phyloP scores from a whole-genome alignment of 1,140 invertebrate species.

The Papilio aristodemus region DNA sequence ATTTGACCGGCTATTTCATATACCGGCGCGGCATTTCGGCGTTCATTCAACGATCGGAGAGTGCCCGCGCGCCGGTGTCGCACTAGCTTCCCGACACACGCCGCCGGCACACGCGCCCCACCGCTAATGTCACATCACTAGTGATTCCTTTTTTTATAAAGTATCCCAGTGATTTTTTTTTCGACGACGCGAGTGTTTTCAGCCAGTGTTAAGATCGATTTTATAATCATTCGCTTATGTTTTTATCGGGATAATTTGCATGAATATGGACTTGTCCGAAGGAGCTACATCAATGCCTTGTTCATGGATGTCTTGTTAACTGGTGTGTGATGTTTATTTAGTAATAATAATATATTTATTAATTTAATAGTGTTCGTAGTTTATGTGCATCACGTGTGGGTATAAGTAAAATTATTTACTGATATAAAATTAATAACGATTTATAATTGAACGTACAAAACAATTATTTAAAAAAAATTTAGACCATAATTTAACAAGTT shows the following conservation, averaged over 20 bases:
- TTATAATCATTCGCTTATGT: constrained; percentile 39
- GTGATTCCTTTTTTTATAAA: constrained; percentile 34
- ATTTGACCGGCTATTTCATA: constrained; percentile 76
- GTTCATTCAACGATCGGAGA: constrained; percentile 74
- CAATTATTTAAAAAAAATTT: not conserved
- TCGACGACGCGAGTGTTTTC: constrained; percentile 51
- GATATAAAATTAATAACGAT: not conserved
- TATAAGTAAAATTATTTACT: constrained; percentile 12
- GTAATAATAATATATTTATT: no score
- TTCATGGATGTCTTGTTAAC: constrained; percentile 80
- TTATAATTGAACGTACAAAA: constrained; percentile 3
- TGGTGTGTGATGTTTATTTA: constrained; percentile 61
- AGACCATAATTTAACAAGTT: no score
- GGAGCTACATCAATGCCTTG: constrained; percentile 76
- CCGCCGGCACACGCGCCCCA: constrained; percentile 56
- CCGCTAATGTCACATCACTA: constrained; percentile 42
- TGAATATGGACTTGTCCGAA: constrained; percentile 76
- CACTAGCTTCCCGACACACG: constrained; percentile 52
- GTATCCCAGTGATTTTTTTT: constrained; percentile 19
- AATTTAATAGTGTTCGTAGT: not conserved
- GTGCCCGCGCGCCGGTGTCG: constrained; percentile 72
- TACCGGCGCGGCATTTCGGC: constrained; percentile 73
- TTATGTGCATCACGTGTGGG: constrained; percentile 11
- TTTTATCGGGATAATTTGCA: constrained; percentile 57
- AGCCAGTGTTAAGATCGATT: constrained; percentile 53